Evolutionary conservation across 2,888 invertebrate genomes (phyloP).

Genomic region (Blastobasis lacticolella): DNA sequence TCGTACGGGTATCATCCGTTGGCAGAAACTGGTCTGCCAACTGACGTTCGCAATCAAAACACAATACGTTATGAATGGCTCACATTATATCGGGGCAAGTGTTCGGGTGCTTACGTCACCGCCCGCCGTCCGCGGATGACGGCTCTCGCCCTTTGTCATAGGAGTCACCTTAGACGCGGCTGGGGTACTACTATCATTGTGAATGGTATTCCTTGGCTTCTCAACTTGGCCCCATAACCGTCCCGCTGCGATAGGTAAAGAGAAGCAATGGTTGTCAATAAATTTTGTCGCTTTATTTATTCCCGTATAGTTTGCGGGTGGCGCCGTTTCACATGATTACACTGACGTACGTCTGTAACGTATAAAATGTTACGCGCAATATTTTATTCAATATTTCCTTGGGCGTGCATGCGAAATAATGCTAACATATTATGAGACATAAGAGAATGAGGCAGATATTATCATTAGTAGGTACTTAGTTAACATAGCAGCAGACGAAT

Average conservation of each 20-base stretch:
- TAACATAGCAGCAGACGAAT: too few species aligned
- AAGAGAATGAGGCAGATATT: too few species aligned
- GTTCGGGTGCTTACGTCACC: conserved; percentile 10
- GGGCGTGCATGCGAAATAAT: too few species aligned
- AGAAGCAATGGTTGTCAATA: conserved; percentile 45
- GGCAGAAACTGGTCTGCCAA: conserved; percentile 48
- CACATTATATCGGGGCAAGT: conserved; percentile 39
- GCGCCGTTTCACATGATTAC: conserved; percentile 25
- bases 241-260: conserved; percentile 56
- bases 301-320: conserved; percentile 26
- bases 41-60: conserved; percentile 65
- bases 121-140: background rate
- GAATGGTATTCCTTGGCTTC: conserved; percentile 32
- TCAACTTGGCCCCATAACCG: conserved; percentile 49
- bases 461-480: too few species aligned
- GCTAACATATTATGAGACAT: too few species aligned
- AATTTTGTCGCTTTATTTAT: conserved; percentile 42
- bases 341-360: conserved; percentile 13
- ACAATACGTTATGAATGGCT: conserved; percentile 70
- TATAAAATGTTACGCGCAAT: too few species aligned
- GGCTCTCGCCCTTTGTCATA: conserved; percentile 1
- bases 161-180: background rate
- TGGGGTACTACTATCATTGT: conserved; percentile 18
- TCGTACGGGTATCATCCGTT: conserved; percentile 50
- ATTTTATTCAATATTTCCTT: too few species aligned